Base-by-base conservation (phyloP, 2,888 invertebrate genomes). In the Glyphotaelius pellucidus region DNA sequence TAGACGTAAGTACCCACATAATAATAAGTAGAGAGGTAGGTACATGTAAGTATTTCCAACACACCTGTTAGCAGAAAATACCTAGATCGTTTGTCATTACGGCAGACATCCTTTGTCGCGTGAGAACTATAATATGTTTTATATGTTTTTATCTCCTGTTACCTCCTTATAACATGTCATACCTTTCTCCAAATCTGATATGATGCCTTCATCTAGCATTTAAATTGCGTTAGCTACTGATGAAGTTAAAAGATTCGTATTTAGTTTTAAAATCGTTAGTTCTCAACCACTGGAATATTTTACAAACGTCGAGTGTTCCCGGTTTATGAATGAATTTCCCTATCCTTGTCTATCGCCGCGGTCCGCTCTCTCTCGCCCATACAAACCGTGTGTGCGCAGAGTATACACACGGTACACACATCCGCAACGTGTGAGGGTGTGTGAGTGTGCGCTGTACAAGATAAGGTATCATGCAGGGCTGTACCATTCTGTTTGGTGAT, bases 271-370 rank as follows among this genome's bases (percentile, higher is more conserved):
- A 35, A 35, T 30, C 14, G 5, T 30, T 31, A 79, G 88, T 89
- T 89, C 19, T 79, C 79, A 25, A 89, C 25, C 91, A 35, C 91
- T 79, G 32, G 80, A 89, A 38, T 79, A 89, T 89, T 91, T 91
- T 91, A 91, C 89, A 89, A 89, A 80, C 91, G 87, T 80, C 89
- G 80, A 89, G 89, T 84, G 91, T 91, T 91, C 89, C 91, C 67
- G 84, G 84, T 92, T 92, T 93, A 93, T 93, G 93, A 93, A 93
- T 93, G 93, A 91, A 92, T 35, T 38, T 90, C 81, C 30, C 91
- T 47, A 35, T 91, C 90, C 84, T 88, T 80, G 80, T 91, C 90
- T 38, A 52, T 87, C 90, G 89, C 35, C 80, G 81, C 35, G 91
- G 81, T 14, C 42, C 90, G 79, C 79, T 86, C 91, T 81, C 86